A percentile compares a stretch with the other conserved stretches of the same genome.
Conservation (phyloP, 1,140 invertebrate species). For the Solen grandis region DNA sequence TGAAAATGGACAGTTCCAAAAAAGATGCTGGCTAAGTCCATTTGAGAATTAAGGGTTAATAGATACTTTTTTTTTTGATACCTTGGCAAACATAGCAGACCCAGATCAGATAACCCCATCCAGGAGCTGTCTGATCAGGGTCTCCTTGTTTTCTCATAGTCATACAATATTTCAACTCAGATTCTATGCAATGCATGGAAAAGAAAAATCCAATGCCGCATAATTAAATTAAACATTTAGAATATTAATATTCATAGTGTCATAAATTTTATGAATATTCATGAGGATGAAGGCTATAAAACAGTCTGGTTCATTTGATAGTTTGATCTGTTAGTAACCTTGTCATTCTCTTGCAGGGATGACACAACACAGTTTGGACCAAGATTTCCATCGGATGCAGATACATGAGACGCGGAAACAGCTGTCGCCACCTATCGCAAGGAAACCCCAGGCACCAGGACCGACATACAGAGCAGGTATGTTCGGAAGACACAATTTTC, state of each 20-base stretch:
- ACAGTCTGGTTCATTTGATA: neutral
- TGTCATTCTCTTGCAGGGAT: neutral
- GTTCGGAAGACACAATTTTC: neutral
- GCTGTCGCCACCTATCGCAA: constrained; percentile 14
- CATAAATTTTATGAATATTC: neutral
- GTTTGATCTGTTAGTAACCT: neutral
- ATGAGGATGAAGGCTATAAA: too few species aligned
- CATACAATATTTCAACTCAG: neutral
- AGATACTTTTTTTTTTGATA: too few species aligned
- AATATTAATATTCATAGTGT: neutral
- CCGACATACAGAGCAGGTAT: constrained; percentile 46
- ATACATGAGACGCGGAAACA: constrained; percentile 36
- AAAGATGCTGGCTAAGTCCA: too few species aligned
- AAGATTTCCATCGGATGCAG: constrained; percentile 39
- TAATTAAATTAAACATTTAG: neutral
- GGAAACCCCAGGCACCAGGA: constrained; percentile 17
- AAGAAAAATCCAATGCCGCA: neutral
- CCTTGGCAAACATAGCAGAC: too few species aligned
- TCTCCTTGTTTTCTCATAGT: too few species aligned
- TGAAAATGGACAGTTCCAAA: too few species aligned
- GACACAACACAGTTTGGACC: constrained; percentile 25
- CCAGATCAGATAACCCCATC: too few species aligned
- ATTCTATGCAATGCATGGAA: neutral
- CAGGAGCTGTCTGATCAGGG: too few species aligned
- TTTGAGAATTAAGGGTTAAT: too few species aligned